These are phyloP conservation scores for Acipenser oxyrinchus DNA, from an alignment of 2,797 vertebrate species.

Conservation along the genomic window DNA sequence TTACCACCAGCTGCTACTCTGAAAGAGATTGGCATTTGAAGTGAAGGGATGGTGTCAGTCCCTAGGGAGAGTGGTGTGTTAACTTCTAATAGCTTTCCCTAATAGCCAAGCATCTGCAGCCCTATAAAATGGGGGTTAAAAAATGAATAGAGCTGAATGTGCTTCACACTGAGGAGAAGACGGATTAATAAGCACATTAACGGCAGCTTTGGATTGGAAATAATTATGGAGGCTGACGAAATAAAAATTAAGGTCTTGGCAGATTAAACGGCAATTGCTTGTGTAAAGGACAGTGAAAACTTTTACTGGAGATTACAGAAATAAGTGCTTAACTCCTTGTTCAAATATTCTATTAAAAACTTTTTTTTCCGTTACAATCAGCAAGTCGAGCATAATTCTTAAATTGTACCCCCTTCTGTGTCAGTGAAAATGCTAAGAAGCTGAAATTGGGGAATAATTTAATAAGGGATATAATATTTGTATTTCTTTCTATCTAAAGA, in stretches of 20 bases:
- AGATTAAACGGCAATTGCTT: constrained; percentile 79
- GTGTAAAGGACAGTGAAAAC: constrained; percentile 56
- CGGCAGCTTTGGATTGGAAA: constrained; percentile 90
- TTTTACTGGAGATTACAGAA: constrained; percentile 71
- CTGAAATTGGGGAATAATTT: constrained; percentile 43
- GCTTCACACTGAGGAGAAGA: constrained; percentile 84
- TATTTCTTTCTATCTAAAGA: too few species aligned
- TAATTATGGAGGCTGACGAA: constrained; percentile 92
- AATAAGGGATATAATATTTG: constrained; percentile 26
- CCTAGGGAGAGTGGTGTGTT: constrained; percentile 81
- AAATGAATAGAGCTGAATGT: constrained; percentile 94
- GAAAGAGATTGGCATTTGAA: constrained; percentile 80
- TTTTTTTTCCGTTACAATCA: constrained; percentile 46
- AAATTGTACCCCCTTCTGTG: constrained; percentile 68
- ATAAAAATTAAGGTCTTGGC: constrained; percentile 50
- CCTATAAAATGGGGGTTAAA: constrained; percentile 75
- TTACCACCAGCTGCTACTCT: constrained; percentile 72
- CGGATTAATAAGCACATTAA: constrained; percentile 96
- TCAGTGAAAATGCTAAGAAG: constrained; percentile 52
- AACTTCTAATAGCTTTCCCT: constrained; percentile 95
- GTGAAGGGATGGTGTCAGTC: constrained; percentile 75
- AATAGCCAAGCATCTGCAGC: constrained; percentile 83
- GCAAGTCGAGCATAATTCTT: constrained; percentile 49
- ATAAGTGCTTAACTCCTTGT: constrained; percentile 57
- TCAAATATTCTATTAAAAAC: constrained; percentile 57